Evolutionary conservation across 2,888 invertebrate genomes (phyloP).

Genomic region (Conistra vaccinii): DNA sequence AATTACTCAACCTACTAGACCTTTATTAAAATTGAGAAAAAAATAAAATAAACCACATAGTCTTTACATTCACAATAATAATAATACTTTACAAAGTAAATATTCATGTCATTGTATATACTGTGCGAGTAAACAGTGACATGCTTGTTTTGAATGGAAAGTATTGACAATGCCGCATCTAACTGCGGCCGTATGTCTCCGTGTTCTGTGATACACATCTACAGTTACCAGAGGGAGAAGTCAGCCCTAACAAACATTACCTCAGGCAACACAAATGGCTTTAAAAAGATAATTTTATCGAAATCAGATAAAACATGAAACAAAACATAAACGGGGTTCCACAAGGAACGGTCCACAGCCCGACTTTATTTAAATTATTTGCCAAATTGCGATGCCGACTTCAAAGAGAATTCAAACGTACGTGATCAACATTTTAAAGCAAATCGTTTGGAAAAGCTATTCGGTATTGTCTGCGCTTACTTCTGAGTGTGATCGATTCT

Average conservation of each 20-base stretch:
- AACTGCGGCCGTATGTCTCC: too few species aligned
- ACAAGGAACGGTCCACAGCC: conserved; percentile 57
- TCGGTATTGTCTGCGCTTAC: conserved; percentile 67
- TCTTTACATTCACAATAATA: too few species aligned
- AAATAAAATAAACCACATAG: too few species aligned
- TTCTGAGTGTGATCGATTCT: conserved; percentile 60
- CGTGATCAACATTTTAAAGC: conserved; percentile 77
- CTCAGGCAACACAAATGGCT: conserved; percentile 37
- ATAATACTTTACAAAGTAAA: too few species aligned
- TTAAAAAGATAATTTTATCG: conserved; percentile 49
- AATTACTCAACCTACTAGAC: too few species aligned
- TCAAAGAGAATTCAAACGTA: conserved; percentile 73
- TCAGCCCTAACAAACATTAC: conserved; percentile 42
- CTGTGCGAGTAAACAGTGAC: not conserved
- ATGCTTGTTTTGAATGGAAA: not conserved
- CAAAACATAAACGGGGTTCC: conserved; percentile 54
- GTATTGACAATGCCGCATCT: too few species aligned
- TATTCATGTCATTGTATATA: too few species aligned
- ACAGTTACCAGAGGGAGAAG: not conserved
- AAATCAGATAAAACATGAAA: conserved; percentile 53
- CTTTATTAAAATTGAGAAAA: too few species aligned
- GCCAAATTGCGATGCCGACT: conserved; percentile 74
- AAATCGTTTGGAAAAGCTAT: conserved; percentile 74
- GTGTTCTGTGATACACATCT: not conserved
- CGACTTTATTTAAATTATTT: conserved; percentile 77